phyloP scores from a whole-genome alignment of 2,797 vertebrate genomes.

The Ceyx erithaca region DNA sequence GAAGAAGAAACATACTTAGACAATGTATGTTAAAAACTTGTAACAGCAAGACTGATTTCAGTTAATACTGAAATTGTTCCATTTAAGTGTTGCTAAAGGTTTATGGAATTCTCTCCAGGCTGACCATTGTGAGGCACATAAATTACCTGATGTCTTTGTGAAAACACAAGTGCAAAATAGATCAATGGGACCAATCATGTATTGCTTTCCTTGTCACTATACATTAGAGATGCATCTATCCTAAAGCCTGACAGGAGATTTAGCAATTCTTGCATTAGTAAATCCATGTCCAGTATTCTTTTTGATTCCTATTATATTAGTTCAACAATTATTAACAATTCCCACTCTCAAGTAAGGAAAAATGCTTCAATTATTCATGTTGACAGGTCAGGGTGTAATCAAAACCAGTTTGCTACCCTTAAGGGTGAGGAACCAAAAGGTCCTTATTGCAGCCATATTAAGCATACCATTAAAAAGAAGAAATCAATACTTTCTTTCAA shows the following conservation, averaged over 20 bases:
- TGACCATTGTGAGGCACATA: background rate
- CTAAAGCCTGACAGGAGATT: background rate
- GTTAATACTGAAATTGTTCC: background rate
- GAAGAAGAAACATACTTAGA: background rate
- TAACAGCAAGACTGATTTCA: background rate
- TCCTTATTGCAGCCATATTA: background rate
- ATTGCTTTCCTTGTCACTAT: background rate
- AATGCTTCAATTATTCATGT: background rate
- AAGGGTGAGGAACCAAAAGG: background rate
- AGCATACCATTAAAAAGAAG: background rate
- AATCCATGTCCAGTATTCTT: background rate
- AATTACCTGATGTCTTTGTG: background rate
- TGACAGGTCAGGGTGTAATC: background rate
- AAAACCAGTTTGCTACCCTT: background rate
- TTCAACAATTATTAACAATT: background rate
- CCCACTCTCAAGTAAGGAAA: background rate
- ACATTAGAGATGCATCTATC: background rate
- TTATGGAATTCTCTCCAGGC: background rate
- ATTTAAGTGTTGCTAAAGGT: background rate
- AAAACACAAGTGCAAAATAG: background rate
- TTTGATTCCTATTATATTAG: background rate
- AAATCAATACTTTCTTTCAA: background rate
- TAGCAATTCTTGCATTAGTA: background rate
- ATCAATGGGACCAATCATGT: background rate
- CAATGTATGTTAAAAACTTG: background rate